Conservation (phyloP, 2,797 vertebrate genomes). For the Paramormyrops hopkinsi region DNA sequence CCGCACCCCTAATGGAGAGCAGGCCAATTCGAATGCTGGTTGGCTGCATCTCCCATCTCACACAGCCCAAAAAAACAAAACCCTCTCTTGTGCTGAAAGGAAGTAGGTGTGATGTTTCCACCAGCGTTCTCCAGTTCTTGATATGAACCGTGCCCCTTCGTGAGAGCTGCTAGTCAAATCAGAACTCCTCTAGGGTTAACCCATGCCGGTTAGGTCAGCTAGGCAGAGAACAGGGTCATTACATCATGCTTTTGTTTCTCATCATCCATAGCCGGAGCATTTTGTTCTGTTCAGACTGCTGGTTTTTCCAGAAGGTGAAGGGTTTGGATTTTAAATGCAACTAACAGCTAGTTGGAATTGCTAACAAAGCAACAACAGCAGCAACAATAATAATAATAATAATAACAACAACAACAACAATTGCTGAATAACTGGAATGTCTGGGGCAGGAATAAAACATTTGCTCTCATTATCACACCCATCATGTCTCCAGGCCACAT, state of each 20-base stretch:
- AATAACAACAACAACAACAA: background rate
- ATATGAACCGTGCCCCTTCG: background rate
- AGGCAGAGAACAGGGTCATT: background rate
- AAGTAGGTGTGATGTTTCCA: background rate
- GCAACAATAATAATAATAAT: background rate
- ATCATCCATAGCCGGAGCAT: background rate
- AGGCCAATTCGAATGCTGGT: background rate
- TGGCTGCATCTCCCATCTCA: background rate
- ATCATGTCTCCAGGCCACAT: background rate
- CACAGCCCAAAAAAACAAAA: background rate
- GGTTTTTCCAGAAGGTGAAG: background rate
- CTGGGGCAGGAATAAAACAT: background rate
- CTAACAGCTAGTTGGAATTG: background rate
- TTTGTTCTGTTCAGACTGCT: background rate
- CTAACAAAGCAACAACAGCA: background rate
- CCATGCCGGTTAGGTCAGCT: background rate
- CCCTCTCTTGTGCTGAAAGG: background rate
- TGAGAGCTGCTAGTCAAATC: background rate
- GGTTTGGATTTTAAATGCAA: background rate
- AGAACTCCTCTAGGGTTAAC: background rate
- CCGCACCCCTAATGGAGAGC: background rate
- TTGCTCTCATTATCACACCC: background rate
- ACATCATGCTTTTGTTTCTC: background rate
- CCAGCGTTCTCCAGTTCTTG: background rate
- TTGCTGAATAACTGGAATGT: background rate